Conservation (phyloP, 1,140 invertebrate genomes). For the Pogonomyrmex californicus region DNA sequence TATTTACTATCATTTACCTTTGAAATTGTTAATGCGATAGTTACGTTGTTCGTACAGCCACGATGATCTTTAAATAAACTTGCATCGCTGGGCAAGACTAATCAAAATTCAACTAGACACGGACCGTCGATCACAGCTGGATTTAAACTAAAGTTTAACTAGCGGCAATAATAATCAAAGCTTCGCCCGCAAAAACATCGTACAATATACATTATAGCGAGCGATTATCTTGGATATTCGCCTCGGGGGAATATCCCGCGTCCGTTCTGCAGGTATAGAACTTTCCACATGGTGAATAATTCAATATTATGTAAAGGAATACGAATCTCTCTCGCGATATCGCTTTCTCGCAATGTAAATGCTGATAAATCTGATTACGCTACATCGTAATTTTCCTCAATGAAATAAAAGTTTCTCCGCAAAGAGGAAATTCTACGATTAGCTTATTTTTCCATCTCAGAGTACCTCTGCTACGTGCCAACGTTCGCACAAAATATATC, state of each 20-base stretch:
- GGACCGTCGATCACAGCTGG: conserved; percentile 30
- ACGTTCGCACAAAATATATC: neutral
- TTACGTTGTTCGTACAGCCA: neutral
- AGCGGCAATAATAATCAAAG: conserved; percentile 40
- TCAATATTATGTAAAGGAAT: conserved; percentile 55
- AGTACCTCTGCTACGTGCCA: neutral
- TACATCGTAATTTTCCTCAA: conserved; percentile 8
- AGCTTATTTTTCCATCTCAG: conserved; percentile 18
- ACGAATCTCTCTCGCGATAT: conserved; percentile 37
- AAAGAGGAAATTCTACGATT: neutral
- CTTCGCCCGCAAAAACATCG: conserved; percentile 26
- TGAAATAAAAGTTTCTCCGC: neutral
- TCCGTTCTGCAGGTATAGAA: neutral
- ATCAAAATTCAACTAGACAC: conserved; percentile 57
- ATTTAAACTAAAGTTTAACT: conserved; percentile 20
- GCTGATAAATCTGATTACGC: conserved; percentile 46
- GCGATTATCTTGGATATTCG: conserved; percentile 47
- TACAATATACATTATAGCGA: conserved; percentile 21
- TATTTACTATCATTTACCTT: no score
- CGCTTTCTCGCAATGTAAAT: conserved; percentile 41
- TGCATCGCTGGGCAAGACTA: conserved; percentile 31
- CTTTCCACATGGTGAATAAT: conserved; percentile 53
- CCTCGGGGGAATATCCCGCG: conserved; percentile 5
- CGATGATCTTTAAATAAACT: conserved; percentile 35
- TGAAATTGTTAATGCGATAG: neutral